Conservation (phyloP, 2,797 vertebrate genomes). For the Champsocephalus esox region DNA sequence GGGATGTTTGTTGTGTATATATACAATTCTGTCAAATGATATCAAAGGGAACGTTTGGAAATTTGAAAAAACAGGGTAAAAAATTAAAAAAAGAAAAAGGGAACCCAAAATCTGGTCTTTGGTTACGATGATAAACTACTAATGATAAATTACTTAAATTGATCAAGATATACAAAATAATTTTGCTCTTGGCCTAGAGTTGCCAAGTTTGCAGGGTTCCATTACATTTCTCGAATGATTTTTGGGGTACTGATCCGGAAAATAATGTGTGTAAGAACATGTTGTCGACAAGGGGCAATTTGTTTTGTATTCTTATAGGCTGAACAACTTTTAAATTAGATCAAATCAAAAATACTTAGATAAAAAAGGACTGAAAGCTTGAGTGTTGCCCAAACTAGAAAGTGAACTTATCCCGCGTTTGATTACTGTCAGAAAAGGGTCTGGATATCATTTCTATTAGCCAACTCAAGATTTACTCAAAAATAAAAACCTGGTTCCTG, state of each 20-base stretch:
- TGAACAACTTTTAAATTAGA: not conserved
- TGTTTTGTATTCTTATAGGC: constrained; percentile 13
- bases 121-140: not conserved
- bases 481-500: constrained; percentile 15
- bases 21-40: not conserved
- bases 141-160: not conserved
- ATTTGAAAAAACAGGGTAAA: not conserved
- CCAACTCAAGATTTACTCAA: constrained; percentile 15
- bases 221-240: not conserved
- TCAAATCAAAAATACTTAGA: not conserved
- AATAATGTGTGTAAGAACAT: not conserved
- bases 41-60: constrained; percentile 3
- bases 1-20: not conserved
- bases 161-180: not conserved
- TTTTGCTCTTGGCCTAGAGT: not conserved
- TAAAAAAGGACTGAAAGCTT: not conserved
- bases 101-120: not conserved
- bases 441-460: not conserved
- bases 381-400: not conserved
- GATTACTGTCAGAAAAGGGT: not conserved
- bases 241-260: constrained; percentile 8
- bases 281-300: not conserved
- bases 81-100: not conserved
- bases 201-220: not conserved
- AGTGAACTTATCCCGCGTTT: not conserved